phyloP scores from a whole-genome alignment of 2,888 invertebrate species.

The Euplexia lucipara region DNA sequence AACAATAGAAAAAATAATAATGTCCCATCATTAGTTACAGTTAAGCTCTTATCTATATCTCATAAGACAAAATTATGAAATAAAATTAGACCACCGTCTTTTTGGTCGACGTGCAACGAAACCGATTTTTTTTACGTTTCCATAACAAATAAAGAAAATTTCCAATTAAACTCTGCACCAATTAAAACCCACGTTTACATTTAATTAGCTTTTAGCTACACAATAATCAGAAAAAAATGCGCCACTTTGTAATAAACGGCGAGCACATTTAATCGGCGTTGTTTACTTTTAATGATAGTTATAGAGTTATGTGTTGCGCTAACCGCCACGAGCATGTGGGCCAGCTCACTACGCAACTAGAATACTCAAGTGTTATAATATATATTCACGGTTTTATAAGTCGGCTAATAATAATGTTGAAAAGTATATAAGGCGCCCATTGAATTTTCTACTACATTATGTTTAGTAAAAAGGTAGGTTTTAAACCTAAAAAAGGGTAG shows the following conservation, averaged over 20 bases:
- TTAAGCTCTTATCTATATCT: too few relatives aligned
- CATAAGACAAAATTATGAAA: too few relatives aligned
- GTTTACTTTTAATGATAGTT: slow-evolving; percentile 39
- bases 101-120: too few relatives aligned
- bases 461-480: too few relatives aligned
- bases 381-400: slow-evolving; percentile 35
- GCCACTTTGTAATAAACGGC: slow-evolving; percentile 29
- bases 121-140: too few relatives aligned
- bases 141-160: background rate
- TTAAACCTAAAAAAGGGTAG: too few relatives aligned
- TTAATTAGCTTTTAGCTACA: slow-evolving; percentile 26
- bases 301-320: slow-evolving; percentile 26
- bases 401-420: background rate
- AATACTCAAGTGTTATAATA: slow-evolving; percentile 15
- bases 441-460: background rate
- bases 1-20: too few relatives aligned
- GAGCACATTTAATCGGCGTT: slow-evolving; percentile 36
- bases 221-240: slow-evolving; percentile 31
- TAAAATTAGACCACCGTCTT: too few relatives aligned
- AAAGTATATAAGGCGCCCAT: background rate
- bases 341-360: slow-evolving; percentile 37
- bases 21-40: too few relatives aligned
- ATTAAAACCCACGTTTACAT: slow-evolving; percentile 18
- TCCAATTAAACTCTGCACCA: background rate
- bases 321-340: slow-evolving; percentile 31